Evolutionary conservation across 2,888 invertebrate species (phyloP).

Genomic region (Sinopyrophorus schimmeli): DNA sequence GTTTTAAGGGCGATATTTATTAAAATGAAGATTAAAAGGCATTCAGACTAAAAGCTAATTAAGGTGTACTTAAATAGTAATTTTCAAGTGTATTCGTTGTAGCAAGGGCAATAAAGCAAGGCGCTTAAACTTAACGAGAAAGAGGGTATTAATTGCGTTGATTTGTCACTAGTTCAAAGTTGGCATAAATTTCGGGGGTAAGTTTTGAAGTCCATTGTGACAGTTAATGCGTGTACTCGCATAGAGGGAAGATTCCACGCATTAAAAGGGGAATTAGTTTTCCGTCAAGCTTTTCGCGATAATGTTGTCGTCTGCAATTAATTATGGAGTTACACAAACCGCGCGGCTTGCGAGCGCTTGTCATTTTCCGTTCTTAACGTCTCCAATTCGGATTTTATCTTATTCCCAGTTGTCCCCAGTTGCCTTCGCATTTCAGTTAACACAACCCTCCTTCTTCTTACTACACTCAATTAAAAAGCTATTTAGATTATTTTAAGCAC

Average conservation of each 20-base stretch:
- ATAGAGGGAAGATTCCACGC: conserved; percentile 19
- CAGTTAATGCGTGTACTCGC: conserved; percentile 28
- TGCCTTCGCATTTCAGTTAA: conserved; percentile 32
- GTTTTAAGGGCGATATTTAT: no score
- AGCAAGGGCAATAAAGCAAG: conserved; percentile 14
- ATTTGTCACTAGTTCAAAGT: conserved; percentile 21
- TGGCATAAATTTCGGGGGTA: conserved; percentile 11
- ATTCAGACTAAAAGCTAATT: no score
- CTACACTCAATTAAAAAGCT: conserved; percentile 44
- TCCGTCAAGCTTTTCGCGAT: conserved; percentile 34
- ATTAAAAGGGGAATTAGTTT: conserved; percentile 37
- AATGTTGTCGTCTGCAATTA: conserved; percentile 41
- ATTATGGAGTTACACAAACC: conserved; percentile 38
- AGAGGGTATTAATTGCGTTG: conserved; percentile 20
- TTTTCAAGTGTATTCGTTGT: conserved; percentile 9
- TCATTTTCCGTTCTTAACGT: conserved; percentile 37
- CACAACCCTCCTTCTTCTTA: conserved; percentile 36
- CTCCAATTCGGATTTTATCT: conserved; percentile 37
- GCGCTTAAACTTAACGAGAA: conserved; percentile 18
- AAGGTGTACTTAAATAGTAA: no score
- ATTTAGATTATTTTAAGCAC: conserved; percentile 45
- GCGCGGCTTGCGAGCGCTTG: conserved; percentile 33
- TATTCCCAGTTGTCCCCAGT: conserved; percentile 30
- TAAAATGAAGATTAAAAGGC: no score
- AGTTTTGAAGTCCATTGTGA: conserved; percentile 24